Evolutionary conservation across 2,113 vertebrate genomes (phyloP).

Genomic region (Indri indri): DNA sequence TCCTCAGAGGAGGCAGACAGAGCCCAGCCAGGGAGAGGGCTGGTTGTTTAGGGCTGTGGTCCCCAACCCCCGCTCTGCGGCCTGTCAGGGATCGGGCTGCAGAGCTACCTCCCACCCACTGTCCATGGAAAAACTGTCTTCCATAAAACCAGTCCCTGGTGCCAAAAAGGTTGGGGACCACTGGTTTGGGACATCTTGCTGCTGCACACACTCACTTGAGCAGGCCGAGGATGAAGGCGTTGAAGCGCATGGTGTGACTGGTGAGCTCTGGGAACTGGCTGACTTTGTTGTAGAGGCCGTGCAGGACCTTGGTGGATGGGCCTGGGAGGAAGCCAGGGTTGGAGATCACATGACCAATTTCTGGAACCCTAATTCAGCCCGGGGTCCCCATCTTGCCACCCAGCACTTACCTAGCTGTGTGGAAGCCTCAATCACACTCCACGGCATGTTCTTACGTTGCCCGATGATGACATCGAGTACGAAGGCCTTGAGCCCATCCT

Average conservation of each 20-base stretch:
- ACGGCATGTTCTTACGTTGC: conserved; percentile 94
- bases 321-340: conserved; percentile 81
- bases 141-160: too few relatives aligned
- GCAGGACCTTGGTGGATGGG: conserved; percentile 94
- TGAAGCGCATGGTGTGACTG: conserved; percentile 95
- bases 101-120: too few relatives aligned
- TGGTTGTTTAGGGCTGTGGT: background rate
- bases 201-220: conserved; percentile 91
- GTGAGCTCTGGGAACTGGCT: conserved; percentile 95
- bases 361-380: background rate
- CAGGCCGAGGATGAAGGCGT: conserved; percentile 97
- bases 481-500: conserved; percentile 94
- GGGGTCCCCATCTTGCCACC: background rate
- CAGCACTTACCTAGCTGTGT: conserved; percentile 90
- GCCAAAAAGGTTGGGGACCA: too few relatives aligned
- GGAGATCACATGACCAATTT: background rate
- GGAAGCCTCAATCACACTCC: conserved; percentile 96
- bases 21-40: background rate
- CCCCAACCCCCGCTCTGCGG: too few relatives aligned
- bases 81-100: too few relatives aligned
- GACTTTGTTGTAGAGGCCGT: conserved; percentile 92
- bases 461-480: conserved; percentile 96
- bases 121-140: too few relatives aligned
- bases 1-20: background rate
- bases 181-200: background rate